Evolutionary conservation across 2,113 vertebrate species (phyloP).

Genomic region (Serinus canaria): DNA sequence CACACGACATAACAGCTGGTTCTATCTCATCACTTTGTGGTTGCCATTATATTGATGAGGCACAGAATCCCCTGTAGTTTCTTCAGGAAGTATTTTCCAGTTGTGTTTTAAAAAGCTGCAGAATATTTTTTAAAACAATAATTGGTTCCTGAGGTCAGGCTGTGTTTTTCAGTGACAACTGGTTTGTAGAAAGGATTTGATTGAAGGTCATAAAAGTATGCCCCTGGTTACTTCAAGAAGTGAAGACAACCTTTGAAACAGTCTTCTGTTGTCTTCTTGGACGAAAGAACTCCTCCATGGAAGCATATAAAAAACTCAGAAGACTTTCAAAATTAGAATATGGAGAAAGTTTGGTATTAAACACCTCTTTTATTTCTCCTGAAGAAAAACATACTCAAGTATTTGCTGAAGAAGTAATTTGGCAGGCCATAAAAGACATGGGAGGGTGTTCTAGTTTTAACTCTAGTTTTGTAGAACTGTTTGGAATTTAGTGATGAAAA

Average conservation of each 20-base stretch:
- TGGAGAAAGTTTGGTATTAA: background rate
- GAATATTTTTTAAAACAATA: background rate
- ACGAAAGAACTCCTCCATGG: background rate
- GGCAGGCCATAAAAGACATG: background rate
- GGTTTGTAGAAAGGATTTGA: background rate
- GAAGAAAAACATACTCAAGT: background rate
- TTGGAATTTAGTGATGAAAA: background rate
- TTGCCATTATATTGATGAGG: background rate
- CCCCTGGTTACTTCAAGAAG: background rate
- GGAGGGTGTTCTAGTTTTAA: background rate
- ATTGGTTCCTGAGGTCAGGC: background rate
- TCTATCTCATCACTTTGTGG: background rate
- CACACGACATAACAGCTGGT: background rate
- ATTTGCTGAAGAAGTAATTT: background rate
- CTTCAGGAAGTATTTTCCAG: background rate
- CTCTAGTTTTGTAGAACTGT: background rate
- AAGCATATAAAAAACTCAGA: background rate
- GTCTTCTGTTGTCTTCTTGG: background rate
- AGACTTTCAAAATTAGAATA: background rate
- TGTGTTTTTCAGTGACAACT: background rate
- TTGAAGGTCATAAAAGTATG: background rate
- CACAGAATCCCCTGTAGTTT: background rate
- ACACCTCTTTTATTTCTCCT: background rate
- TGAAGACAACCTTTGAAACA: background rate
- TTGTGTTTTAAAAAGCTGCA: background rate